Percentiles rank a stretch among this genome's conserved stretches.
phyloP scores from a whole-genome alignment of 2,888 invertebrate genomes.

The Gonocerus acuteangulatus region DNA sequence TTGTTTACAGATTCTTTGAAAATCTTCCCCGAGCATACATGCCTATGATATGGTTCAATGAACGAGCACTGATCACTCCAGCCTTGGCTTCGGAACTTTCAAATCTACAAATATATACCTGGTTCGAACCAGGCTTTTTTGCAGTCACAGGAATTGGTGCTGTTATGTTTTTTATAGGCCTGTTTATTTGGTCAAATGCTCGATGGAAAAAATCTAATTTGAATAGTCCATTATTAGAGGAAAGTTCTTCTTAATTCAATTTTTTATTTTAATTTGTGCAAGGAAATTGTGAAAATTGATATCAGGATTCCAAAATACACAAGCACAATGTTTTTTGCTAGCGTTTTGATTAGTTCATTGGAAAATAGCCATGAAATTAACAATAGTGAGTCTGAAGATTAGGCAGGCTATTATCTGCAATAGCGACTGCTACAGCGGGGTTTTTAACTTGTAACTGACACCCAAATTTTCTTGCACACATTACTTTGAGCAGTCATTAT shows the following conservation, averaged over 20 bases:
- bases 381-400: too few relatives aligned
- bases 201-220: background rate
- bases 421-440: too few relatives aligned
- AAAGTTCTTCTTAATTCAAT: background rate
- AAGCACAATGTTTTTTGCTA: too few relatives aligned
- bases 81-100: conserved; percentile 51
- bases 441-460: too few relatives aligned
- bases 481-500: too few relatives aligned
- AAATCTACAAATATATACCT: conserved; percentile 40
- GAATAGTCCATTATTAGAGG: background rate
- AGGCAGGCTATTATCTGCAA: too few relatives aligned
- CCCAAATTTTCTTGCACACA: too few relatives aligned
- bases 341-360: too few relatives aligned
- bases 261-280: too few relatives aligned
- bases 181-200: conserved; percentile 12
- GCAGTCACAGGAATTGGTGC: conserved; percentile 11
- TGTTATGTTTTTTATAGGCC: conserved; percentile 13
- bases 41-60: conserved; percentile 73
- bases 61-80: conserved; percentile 55
- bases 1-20: conserved; percentile 57
- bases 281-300: too few relatives aligned
- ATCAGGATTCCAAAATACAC: too few relatives aligned
- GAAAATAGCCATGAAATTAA: too few relatives aligned
- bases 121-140: conserved; percentile 21
- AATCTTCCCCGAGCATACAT: conserved; percentile 60